phyloP scores from a whole-genome alignment of 2,113 vertebrate species.

The Ia io region DNA sequence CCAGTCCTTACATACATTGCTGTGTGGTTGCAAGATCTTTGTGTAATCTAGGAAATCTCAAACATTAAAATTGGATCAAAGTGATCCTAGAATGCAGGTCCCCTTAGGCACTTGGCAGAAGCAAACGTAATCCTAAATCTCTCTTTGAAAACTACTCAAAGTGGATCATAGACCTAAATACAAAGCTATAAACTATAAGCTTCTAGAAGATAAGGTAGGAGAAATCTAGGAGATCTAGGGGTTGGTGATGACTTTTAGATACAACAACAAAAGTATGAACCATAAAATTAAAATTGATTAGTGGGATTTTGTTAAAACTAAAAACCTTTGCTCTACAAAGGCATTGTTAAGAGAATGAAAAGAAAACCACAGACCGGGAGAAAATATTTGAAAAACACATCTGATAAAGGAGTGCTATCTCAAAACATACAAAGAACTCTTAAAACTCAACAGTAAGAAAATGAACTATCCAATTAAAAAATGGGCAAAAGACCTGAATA shows the following conservation, averaged over 20 bases:
- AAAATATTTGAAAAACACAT: not conserved
- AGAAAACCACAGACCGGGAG: not conserved
- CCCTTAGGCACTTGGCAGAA: not conserved
- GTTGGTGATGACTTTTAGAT: not conserved
- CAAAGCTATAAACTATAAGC: not conserved
- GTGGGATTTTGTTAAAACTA: not conserved
- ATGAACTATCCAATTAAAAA: not conserved
- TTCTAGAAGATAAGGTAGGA: not conserved
- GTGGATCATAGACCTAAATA: not conserved
- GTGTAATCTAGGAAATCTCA: not conserved
- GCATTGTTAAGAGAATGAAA: not conserved
- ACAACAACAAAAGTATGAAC: not conserved
- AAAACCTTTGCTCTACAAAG: not conserved
- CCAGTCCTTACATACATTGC: not conserved
- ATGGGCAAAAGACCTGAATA: not conserved
- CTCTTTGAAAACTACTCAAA: not conserved
- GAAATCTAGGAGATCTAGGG: not conserved
- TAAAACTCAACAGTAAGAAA: not conserved
- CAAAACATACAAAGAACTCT: not conserved
- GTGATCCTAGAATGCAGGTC: not conserved
- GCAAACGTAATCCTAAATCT: not conserved
- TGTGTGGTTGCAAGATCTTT: not conserved
- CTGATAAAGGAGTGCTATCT: not conserved
- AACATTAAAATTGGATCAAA: not conserved
- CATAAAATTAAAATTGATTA: not conserved